Conservation (phyloP, 2,888 invertebrate species). For the Acanthopleura granulata region DNA sequence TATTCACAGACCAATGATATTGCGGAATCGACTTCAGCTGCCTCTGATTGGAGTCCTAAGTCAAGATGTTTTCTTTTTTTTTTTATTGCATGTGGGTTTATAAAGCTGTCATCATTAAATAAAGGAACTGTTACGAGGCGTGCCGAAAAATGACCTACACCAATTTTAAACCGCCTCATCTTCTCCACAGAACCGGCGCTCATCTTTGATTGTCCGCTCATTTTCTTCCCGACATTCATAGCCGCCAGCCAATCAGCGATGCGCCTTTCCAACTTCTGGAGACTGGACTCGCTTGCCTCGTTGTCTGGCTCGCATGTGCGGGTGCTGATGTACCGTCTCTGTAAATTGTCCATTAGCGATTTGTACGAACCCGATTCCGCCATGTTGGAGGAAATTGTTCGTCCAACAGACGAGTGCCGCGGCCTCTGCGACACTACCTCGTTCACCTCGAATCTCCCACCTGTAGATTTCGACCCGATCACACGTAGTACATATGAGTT, state of each 20-base stretch:
- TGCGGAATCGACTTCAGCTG: no score
- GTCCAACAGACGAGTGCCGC: not conserved
- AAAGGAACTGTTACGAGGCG: no score
- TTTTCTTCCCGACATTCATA: not conserved
- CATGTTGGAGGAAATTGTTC: not conserved
- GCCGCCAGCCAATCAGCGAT: not conserved
- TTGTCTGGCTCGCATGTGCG: not conserved
- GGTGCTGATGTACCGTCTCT: not conserved
- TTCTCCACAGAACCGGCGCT: not conserved
- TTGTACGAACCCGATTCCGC: not conserved
- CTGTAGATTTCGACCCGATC: not conserved
- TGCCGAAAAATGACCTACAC: not conserved
- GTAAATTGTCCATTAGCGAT: not conserved
- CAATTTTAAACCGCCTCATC: not conserved
- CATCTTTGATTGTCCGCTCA: not conserved
- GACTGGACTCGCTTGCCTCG: not conserved
- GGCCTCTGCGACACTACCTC: not conserved
- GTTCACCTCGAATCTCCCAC: not conserved
- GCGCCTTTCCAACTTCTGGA: not conserved
- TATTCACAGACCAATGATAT: no score
- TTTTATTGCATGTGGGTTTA: not conserved
- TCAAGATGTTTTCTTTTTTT: no score
- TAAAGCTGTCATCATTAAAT: not conserved
- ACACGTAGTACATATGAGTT: not conserved
- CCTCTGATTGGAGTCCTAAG: no score